phyloP scores from a whole-genome alignment of 2,797 vertebrate genomes.

The Uromys caudimaculatus region DNA sequence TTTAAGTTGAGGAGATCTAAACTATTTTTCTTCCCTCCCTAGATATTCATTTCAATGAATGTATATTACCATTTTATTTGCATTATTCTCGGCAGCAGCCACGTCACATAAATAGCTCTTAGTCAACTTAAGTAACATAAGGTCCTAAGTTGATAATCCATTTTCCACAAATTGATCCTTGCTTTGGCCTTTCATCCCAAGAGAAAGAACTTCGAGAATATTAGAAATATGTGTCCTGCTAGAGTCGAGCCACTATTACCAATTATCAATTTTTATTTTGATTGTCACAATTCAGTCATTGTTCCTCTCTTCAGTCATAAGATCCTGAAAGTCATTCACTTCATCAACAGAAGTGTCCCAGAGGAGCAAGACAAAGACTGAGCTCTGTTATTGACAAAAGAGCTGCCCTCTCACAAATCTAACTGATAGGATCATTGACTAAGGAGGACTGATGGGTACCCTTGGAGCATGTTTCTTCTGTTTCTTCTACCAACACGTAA shows the following conservation, averaged over 20 bases:
- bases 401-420: background rate
- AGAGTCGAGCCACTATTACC: background rate
- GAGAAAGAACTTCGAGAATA: background rate
- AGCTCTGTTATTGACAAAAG: background rate
- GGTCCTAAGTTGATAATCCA: background rate
- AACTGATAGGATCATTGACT: background rate
- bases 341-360: background rate
- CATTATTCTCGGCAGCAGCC: background rate
- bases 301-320: background rate
- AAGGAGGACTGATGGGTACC: background rate
- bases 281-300: background rate
- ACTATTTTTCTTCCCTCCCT: background rate
- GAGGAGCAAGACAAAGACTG: background rate
- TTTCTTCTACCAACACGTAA: constrained; percentile 18
- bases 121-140: background rate
- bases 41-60: background rate
- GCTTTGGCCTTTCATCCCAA: background rate
- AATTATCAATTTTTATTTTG: background rate
- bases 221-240: background rate
- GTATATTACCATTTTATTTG: background rate
- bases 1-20: constrained; percentile 18
- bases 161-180: constrained; percentile 11
- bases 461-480: background rate
- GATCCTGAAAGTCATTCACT: background rate
- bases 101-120: background rate